These are phyloP conservation scores for Xanthorhoe spadicearia DNA, from an alignment of 2,888 invertebrate genomes.

Conservation along the genomic window DNA sequence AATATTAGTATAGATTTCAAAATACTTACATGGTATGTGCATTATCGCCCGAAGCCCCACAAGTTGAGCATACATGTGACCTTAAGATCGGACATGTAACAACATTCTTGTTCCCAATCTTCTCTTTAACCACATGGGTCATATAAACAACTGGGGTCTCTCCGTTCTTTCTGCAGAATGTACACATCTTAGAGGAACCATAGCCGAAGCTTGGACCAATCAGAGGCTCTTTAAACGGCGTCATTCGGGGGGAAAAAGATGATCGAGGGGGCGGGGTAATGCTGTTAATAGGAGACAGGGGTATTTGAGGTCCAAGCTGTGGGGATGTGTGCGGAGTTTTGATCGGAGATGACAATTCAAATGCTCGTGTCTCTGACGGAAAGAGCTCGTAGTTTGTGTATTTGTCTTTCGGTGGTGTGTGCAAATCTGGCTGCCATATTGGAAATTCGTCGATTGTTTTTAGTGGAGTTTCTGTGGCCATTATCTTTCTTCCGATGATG, in stretches of 20 bases:
- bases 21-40: constrained; percentile 79
- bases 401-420: constrained; percentile 49
- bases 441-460: constrained; percentile 37
- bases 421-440: constrained; percentile 32
- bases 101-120: constrained; percentile 57
- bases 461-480: constrained; percentile 48
- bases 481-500: constrained; percentile 68
- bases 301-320: constrained; percentile 32
- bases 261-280: constrained; percentile 4
- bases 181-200: constrained; percentile 58
- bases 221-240: constrained; percentile 34
- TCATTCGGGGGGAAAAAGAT: constrained; percentile 21
- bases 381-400: constrained; percentile 62
- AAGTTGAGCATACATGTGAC: constrained; percentile 67
- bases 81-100: constrained; percentile 75
- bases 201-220: constrained; percentile 31
- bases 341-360: constrained; percentile 53
- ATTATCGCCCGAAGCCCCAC: constrained; percentile 69
- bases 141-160: constrained; percentile 72
- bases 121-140: constrained; percentile 68
- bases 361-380: constrained; percentile 57
- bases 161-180: constrained; percentile 77
- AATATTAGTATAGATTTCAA: neutral
- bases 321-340: constrained; percentile 41
- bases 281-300: constrained; percentile 33